Base-by-base conservation (phyloP, 2,888 invertebrate species). In the Megamerina dolium region DNA sequence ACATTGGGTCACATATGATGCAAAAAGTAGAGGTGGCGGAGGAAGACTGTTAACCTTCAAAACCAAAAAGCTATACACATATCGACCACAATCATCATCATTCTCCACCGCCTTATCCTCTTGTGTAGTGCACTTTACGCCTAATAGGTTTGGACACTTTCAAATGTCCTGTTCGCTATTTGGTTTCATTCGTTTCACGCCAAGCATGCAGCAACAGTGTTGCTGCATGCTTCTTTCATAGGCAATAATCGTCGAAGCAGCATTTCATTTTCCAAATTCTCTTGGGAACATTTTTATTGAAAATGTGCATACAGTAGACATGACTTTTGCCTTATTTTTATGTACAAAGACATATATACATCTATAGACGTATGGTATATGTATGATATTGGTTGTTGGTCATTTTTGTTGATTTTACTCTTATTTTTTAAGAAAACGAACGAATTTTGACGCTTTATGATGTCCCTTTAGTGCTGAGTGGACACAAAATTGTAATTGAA, bases 401-500 rank as follows among this genome's bases (percentile, higher is more conserved):
- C 13, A n/a, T 27, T 31, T n/a, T 31, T 12, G 31, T 31, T 8
- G 6, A 14, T 31, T 9, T 13, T n/a, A 10, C 10, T 23, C 23
- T 10, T 23, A 10, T 23, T 23, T 23, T 23, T 8, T 23, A 23
- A 6, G 6, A 8, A 23, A 8, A 8, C 10, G 23, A 8, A 23
- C 8, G 40, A 45, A 41, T 40, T 47, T 49, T 47, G 52, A 52
- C 53, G 52, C 52, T 55, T 55, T 55, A 55, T 55, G 55, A 55
- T 49, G 52, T 55, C 52, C 55, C 55, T 55, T 50, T 51, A 49
- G 53, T 53, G 55, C 55, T 55, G 55, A 55, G 51, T 51, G 52
- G 51, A 53, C 55, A 52, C 52, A 53, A 55, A 54, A 51, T n/a
- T 48, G 51, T 55, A 55, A 55, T 53, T 55, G 55, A 53, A 53